Conservation (phyloP, 2,888 invertebrate species). For the Timema podura region DNA sequence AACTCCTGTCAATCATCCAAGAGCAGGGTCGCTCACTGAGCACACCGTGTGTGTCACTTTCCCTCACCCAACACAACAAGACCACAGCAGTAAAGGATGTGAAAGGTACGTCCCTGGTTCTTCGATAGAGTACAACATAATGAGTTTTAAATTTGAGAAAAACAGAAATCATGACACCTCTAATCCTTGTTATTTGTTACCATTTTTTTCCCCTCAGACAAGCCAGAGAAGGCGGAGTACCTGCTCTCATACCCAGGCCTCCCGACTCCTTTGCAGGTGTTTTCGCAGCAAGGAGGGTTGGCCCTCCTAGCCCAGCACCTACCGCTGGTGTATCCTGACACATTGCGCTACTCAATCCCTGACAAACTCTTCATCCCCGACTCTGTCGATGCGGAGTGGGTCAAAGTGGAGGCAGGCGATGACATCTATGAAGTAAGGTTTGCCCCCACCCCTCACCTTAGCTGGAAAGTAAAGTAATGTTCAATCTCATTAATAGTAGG, state of each 20-base stretch:
- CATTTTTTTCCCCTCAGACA: constrained; percentile 35
- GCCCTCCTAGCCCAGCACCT: constrained; percentile 84
- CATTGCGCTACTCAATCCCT: constrained; percentile 35
- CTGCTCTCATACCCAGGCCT: constrained; percentile 38
- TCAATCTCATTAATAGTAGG: too few species aligned
- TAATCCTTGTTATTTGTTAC: background rate
- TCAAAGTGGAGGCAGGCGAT: constrained; percentile 53
- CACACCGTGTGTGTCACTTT: constrained; percentile 48
- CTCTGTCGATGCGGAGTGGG: constrained; percentile 51
- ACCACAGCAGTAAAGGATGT: constrained; percentile 40
- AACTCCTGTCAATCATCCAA: constrained; percentile 54
- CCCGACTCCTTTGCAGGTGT: constrained; percentile 68
- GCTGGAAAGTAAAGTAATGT: too few species aligned
- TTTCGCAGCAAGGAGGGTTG: constrained; percentile 83
- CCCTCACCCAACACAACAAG: constrained; percentile 44
- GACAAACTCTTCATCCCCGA: constrained; percentile 28
- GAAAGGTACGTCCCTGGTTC: constrained; percentile 37
- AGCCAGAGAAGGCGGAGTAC: constrained; percentile 36
- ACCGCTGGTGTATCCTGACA: constrained; percentile 82
- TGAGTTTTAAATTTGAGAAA: background rate
- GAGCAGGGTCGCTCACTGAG: constrained; percentile 50
- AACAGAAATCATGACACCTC: background rate
- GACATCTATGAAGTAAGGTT: constrained; percentile 52
- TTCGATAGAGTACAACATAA: background rate
- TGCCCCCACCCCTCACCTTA: too few species aligned